phyloP scores from a whole-genome alignment of 2,888 invertebrate species.

The Bembecia ichneumoniformis region DNA sequence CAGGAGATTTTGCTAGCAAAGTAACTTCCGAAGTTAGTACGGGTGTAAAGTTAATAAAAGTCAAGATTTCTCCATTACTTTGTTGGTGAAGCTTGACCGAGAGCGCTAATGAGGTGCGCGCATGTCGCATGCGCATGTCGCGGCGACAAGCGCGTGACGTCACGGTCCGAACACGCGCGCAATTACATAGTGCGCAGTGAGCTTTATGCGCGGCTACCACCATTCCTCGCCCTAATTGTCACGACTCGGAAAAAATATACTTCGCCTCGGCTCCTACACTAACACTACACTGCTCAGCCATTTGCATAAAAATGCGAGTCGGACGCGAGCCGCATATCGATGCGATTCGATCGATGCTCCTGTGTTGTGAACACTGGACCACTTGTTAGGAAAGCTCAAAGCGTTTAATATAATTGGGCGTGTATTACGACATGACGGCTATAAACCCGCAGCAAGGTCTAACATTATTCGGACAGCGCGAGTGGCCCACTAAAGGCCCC shows the following conservation, averaged over 20 bases:
- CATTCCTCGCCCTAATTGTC: slow-evolving; percentile 3
- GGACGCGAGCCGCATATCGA: neutral
- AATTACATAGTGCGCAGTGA: slow-evolving; percentile 3
- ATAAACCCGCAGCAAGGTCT: neutral
- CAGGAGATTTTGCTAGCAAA: too few relatives aligned
- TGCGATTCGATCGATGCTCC: neutral
- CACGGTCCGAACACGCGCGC: slow-evolving; percentile 7
- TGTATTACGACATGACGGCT: slow-evolving; percentile 23
- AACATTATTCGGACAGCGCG: neutral
- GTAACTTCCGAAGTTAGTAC: too few relatives aligned
- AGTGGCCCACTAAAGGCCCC: too few relatives aligned
- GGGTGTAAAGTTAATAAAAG: too few relatives aligned
- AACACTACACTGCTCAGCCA: neutral
- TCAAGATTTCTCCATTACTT: too few relatives aligned
- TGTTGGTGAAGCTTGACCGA: neutral
- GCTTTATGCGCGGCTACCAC: neutral
- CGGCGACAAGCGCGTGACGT: slow-evolving; percentile 1
- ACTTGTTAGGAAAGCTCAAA: slow-evolving; percentile 35
- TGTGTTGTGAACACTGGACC: slow-evolving; percentile 17
- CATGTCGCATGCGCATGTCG: neutral
- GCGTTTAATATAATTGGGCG: slow-evolving; percentile 37
- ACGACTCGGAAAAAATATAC: slow-evolving; percentile 1
- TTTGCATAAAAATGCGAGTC: neutral
- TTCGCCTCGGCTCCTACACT: neutral
- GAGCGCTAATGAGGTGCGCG: neutral